phyloP scores from a whole-genome alignment of 1,140 invertebrate genomes.

The Drosophila truncata region DNA sequence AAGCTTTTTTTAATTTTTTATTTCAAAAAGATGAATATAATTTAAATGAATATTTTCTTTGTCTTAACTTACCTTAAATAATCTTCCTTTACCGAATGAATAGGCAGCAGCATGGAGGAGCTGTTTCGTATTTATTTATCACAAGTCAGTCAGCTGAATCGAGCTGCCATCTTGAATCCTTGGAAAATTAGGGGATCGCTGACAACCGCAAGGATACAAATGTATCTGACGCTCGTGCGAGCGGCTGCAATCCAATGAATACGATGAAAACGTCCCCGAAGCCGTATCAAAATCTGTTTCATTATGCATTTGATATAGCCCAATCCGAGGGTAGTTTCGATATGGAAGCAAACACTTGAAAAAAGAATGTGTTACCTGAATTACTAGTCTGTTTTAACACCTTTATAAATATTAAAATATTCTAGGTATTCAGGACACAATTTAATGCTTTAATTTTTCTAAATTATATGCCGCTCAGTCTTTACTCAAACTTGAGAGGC shows the following conservation, averaged over 20 bases:
- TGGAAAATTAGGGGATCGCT: slow-evolving; percentile 37
- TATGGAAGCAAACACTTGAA: background rate
- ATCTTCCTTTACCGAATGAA: too few species aligned
- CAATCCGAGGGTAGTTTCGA: slow-evolving; percentile 52
- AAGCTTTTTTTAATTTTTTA: too few species aligned
- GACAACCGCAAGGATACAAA: slow-evolving; percentile 64
- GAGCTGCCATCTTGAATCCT: slow-evolving; percentile 28
- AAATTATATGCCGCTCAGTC: accelerated
- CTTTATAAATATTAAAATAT: background rate
- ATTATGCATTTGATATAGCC: slow-evolving; percentile 53
- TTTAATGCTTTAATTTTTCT: background rate
- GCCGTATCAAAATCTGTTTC: slow-evolving; percentile 67
- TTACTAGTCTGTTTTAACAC: background rate
- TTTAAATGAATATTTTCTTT: too few species aligned
- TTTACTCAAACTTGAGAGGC: too few species aligned
- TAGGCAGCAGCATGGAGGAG: too few species aligned
- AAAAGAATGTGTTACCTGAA: background rate
- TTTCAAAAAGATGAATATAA: too few species aligned
- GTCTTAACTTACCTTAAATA: too few species aligned
- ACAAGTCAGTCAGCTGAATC: background rate
- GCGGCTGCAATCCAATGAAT: slow-evolving; percentile 45
- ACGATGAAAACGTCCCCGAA: slow-evolving; percentile 26
- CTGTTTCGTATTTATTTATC: slow-evolving; percentile 4
- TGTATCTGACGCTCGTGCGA: slow-evolving; percentile 52
- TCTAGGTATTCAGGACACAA: background rate